Percentiles rank a stretch among this genome's conserved stretches.
Conservation (phyloP, 37 sponge, comb jelly and placozoan genomes). For the Ephydatia muelleri region DNA sequence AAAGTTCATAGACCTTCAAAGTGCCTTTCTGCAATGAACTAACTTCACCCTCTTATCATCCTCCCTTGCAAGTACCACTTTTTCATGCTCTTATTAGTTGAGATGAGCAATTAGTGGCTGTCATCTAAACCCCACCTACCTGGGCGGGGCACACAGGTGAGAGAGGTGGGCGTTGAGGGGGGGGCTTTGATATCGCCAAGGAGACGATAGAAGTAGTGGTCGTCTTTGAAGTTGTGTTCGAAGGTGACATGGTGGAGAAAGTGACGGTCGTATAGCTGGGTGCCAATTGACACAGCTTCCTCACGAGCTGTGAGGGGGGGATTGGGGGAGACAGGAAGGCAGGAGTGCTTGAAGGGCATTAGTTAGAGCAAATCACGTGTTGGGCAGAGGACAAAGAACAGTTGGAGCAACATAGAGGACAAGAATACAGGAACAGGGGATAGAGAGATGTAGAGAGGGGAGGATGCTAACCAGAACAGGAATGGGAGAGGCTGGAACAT, state of each 20-base stretch:
- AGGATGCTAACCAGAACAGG: not conserved
- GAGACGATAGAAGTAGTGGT: slow-evolving; percentile 76
- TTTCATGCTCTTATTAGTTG: too few species aligned
- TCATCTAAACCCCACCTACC: slow-evolving; percentile 30
- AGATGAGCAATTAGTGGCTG: too few species aligned
- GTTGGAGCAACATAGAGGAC: too few species aligned
- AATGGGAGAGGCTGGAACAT: not conserved
- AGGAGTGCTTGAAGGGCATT: too few species aligned
- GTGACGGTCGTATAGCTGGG: slow-evolving; percentile 61
- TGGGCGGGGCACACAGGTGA: slow-evolving; percentile 71
- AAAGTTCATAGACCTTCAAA: too few species aligned
- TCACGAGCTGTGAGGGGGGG: slow-evolving; percentile 43
- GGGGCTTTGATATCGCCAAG: slow-evolving; percentile 66
- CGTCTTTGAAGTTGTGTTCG: slow-evolving; percentile 90
- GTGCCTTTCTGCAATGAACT: too few species aligned
- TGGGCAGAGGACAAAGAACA: too few species aligned
- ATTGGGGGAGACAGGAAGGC: too few species aligned
- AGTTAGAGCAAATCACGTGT: too few species aligned
- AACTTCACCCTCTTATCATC: too few species aligned
- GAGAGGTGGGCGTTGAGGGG: slow-evolving; percentile 79
- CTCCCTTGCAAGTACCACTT: too few species aligned
- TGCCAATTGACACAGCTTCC: slow-evolving; percentile 67
- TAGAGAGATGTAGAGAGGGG: not conserved
- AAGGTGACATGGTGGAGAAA: slow-evolving; percentile 91
- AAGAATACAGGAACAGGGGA: not conserved